A percentile compares a stretch with the other conserved stretches of the same genome.
Conservation (phyloP, 92 coral and sea anemone species). For the Siderastrea siderea region DNA sequence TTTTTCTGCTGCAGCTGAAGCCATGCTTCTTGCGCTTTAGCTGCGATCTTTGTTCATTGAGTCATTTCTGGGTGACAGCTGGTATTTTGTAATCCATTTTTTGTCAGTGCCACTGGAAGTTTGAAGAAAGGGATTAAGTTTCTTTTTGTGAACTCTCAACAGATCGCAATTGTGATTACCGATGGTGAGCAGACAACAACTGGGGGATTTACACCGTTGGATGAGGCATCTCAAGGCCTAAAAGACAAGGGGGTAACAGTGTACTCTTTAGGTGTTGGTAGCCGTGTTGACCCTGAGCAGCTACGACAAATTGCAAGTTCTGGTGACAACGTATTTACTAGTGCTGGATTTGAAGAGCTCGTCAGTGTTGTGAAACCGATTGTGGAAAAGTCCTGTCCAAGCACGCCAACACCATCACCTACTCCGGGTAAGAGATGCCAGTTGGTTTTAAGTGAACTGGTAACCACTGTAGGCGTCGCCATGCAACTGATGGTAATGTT, state of each 20-base stretch:
- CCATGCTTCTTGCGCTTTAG: too few relatives aligned
- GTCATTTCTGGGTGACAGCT: too few relatives aligned
- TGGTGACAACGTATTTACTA: conserved; percentile 30
- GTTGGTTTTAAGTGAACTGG: neutral
- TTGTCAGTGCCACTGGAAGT: too few relatives aligned
- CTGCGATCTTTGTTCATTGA: too few relatives aligned
- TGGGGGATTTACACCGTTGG: conserved; percentile 44
- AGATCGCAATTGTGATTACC: conserved; percentile 73
- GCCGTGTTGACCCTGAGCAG: conserved; percentile 33
- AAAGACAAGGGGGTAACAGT: conserved; percentile 64
- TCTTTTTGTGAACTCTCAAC: neutral
- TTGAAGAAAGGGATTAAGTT: neutral
- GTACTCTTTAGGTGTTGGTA: conserved; percentile 73
- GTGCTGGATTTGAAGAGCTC: conserved; percentile 34
- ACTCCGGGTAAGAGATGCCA: conserved; percentile 24
- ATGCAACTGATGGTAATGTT: neutral
- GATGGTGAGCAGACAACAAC: conserved; percentile 72
- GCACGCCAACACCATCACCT: neutral
- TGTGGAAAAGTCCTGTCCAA: conserved; percentile 45
- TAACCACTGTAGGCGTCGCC: neutral
- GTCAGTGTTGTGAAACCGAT: conserved; percentile 19
- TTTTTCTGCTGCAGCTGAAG: too few relatives aligned
- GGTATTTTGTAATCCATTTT: too few relatives aligned
- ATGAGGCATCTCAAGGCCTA: conserved; percentile 62
- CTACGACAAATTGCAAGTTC: conserved; percentile 50